Evolutionary conservation across 1,140 invertebrate genomes (phyloP), one percentile per base, ranked within the genome.

Genomic region (Drosophila repleta): DNA sequence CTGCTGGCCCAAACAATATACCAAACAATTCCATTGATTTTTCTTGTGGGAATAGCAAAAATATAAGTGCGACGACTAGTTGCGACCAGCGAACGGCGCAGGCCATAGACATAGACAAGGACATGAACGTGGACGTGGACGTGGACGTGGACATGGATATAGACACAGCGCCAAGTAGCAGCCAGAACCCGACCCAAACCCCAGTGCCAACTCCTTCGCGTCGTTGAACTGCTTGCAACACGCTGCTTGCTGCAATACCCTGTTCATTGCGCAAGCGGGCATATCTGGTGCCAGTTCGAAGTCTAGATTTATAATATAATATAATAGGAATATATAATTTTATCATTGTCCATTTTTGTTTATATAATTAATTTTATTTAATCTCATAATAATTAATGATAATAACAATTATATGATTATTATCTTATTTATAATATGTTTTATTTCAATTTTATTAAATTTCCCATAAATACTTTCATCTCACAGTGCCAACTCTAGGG

Each of bases 1-100:
- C 39, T 71, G 71, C 71, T 70, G 68, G 73, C 74, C 60, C 55
- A 5, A 57, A 57, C 78, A 82, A 81, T 81, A 75, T 78, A 87
- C 71, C 82, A 88, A 87, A 88, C 82, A 88, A 87, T 88, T 87
- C 83, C 82, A 87, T 87, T 87, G 82, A 87, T 87, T 87, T 87
- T 87, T 87, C 82, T 87, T 88, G 79, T 87, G 82, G 82, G 82
- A 87, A 88, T 87, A 71, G 56, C 68, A 75, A 29, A 57, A 45
- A 56, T 68, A 71, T 43, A 58, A 73, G 58, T 62, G 58, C 52
- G 68, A 63, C 53, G 68, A 63, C 53, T 56, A 82, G 79, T 74
- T 71, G 62, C 39, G 51, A 29, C 7, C 49, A 46, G 56, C 26
- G 26, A n/a, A 11, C 32, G 49, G 49, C 26, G 70, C 66, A 58